A percentile compares a stretch with the other conserved stretches of the same genome.
These are phyloP conservation scores for Trachelus tabidus DNA, from an alignment of 2,888 invertebrate genomes.

Conservation along the genomic window DNA sequence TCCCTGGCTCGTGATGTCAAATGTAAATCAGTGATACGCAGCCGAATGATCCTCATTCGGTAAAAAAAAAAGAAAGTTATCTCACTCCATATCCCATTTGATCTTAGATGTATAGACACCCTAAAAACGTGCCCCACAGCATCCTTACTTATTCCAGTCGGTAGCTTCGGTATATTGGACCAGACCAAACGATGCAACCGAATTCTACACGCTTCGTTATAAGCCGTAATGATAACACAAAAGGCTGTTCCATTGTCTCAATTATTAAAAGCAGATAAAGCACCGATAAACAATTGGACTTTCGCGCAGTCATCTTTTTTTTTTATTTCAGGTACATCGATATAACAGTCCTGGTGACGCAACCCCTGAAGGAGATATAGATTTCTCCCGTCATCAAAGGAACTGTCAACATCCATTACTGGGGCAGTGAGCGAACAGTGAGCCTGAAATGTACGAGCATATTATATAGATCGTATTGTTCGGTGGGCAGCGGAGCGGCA, in stretches of 20 bases:
- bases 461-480: constrained; percentile 44
- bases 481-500: constrained; percentile 37
- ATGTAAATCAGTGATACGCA: constrained; percentile 43
- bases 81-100: neutral
- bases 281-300: neutral
- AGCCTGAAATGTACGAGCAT: constrained; percentile 20
- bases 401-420: constrained; percentile 46
- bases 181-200: neutral
- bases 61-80: constrained; percentile 26
- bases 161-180: neutral
- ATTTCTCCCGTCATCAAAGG: constrained; percentile 38
- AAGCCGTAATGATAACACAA: neutral
- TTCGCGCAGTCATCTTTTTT: neutral
- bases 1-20: constrained; percentile 25
- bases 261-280: neutral
- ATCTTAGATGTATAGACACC: neutral
- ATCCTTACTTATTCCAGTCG: neutral
- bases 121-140: neutral
- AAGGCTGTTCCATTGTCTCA: neutral
- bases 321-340: neutral
- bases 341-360: neutral
- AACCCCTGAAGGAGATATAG: neutral
- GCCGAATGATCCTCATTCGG: constrained; percentile 34
- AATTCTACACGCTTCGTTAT: neutral
- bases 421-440: constrained; percentile 33